phyloP scores from a whole-genome alignment of 92 coral and sea anemone genomes.

The Nematostella vectensis region DNA sequence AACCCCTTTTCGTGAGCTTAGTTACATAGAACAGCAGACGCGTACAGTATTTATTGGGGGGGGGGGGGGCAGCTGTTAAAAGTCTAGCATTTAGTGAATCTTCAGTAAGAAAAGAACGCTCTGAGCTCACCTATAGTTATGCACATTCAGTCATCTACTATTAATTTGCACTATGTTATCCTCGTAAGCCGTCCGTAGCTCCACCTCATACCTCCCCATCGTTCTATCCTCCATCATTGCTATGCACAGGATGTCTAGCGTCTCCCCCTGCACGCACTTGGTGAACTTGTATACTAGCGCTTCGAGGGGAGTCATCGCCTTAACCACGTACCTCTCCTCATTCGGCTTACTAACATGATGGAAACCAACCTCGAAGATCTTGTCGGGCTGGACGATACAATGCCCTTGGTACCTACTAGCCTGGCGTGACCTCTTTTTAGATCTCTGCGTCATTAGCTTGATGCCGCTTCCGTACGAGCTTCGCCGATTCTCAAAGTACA shows the following conservation, averaged over 20 bases:
- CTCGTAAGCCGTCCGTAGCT: slow-evolving; percentile 13
- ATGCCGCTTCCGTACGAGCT: not conserved
- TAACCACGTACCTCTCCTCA: slow-evolving; percentile 1
- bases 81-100: too few species aligned
- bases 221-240: slow-evolving; percentile 13
- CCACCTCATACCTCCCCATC: slow-evolving; percentile 20
- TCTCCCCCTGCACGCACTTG: slow-evolving; percentile 6
- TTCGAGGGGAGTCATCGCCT: slow-evolving; percentile 4
- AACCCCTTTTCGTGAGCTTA: too few species aligned
- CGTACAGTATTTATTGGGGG: too few species aligned
- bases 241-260: slow-evolving; percentile 2
- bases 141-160: not conserved
- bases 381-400: slow-evolving; percentile 11
- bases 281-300: slow-evolving; percentile 20
- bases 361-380: slow-evolving; percentile 13
- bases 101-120: too few species aligned
- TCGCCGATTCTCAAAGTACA: slow-evolving; percentile 4
- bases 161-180: slow-evolving; percentile 1
- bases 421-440: not conserved
- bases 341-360: slow-evolving; percentile 7
- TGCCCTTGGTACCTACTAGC: not conserved
- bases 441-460: slow-evolving; percentile 14
- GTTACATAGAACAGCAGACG: too few species aligned
- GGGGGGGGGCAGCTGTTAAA: too few species aligned
- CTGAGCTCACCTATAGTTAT: too few species aligned